phyloP scores from a whole-genome alignment of 2,888 invertebrate species.

The Platycnemis pennipes region DNA sequence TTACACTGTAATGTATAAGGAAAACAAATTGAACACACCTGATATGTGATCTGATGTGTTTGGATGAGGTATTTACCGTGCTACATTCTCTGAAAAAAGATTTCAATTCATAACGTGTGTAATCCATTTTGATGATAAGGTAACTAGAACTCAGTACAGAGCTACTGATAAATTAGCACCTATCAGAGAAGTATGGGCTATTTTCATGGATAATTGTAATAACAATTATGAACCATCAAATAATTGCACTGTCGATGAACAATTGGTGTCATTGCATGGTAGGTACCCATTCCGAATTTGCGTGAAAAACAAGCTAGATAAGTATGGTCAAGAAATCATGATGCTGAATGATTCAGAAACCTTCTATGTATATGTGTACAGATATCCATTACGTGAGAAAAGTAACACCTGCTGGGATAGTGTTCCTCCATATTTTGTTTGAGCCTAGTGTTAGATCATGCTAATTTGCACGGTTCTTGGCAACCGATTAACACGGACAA shows the following conservation, averaged over 20 bases:
- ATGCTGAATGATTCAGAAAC: neutral
- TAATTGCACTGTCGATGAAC: neutral
- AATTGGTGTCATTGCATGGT: neutral
- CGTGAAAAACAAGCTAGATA: neutral
- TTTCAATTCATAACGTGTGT: neutral
- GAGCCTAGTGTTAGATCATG: constrained; percentile 71
- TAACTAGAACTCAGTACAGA: neutral
- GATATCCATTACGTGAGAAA: neutral
- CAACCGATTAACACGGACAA: constrained; percentile 73
- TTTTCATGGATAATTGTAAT: neutral
- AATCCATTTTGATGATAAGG: neutral
- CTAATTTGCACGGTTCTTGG: constrained; percentile 69
- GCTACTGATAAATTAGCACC: constrained; percentile 8
- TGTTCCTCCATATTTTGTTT: constrained; percentile 71
- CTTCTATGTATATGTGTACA: neutral
- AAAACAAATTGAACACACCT: neutral
- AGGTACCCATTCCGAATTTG: neutral
- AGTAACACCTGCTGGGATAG: constrained; percentile 38
- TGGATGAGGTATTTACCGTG: neutral
- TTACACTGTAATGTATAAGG: neutral
- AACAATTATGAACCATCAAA: neutral
- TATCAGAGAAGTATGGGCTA: neutral
- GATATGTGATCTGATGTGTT: neutral
- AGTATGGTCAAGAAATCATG: neutral
- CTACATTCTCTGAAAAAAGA: neutral